phyloP scores from a whole-genome alignment of 2,888 invertebrate genomes.

The Sylvicola fuscatus region DNA sequence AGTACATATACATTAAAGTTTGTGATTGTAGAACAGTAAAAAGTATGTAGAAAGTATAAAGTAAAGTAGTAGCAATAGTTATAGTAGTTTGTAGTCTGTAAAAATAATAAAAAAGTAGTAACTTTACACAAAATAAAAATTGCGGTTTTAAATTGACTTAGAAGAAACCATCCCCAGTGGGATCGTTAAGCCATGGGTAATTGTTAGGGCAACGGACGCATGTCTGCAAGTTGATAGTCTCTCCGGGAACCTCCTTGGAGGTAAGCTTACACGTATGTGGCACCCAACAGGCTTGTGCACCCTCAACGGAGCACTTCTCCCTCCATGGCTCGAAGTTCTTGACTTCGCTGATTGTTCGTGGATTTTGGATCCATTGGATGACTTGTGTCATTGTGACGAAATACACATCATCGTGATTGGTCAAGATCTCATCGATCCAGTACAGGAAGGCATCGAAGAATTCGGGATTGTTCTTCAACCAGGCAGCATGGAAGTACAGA shows the following conservation, averaged over 20 bases:
- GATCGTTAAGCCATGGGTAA: conserved; percentile 89
- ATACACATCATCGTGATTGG: conserved; percentile 76
- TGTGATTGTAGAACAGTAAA: too few relatives aligned
- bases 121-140: conserved; percentile 6
- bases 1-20: too few relatives aligned
- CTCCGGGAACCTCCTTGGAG: conserved; percentile 83
- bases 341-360: conserved; percentile 59
- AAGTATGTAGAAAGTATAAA: too few relatives aligned
- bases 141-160: conserved; percentile 31
- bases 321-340: conserved; percentile 90
- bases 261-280: conserved; percentile 81
- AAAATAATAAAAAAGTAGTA: too few relatives aligned
- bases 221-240: conserved; percentile 82
- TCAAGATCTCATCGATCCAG: conserved; percentile 77
- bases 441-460: conserved; percentile 79
- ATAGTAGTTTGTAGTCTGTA: too few relatives aligned
- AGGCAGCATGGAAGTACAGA: conserved; percentile 84
- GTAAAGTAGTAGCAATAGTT: too few relatives aligned
- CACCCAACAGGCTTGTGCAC: conserved; percentile 64
- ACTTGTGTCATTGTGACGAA: conserved; percentile 94
- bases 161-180: conserved; percentile 52
- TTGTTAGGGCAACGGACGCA: conserved; percentile 86
- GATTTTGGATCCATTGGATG: conserved; percentile 90
- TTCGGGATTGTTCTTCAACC: conserved; percentile 84
- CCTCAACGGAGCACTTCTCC: conserved; percentile 82